Evolutionary conservation across 1,140 invertebrate species (phyloP).

Genomic region (Penaeus indicus): DNA sequence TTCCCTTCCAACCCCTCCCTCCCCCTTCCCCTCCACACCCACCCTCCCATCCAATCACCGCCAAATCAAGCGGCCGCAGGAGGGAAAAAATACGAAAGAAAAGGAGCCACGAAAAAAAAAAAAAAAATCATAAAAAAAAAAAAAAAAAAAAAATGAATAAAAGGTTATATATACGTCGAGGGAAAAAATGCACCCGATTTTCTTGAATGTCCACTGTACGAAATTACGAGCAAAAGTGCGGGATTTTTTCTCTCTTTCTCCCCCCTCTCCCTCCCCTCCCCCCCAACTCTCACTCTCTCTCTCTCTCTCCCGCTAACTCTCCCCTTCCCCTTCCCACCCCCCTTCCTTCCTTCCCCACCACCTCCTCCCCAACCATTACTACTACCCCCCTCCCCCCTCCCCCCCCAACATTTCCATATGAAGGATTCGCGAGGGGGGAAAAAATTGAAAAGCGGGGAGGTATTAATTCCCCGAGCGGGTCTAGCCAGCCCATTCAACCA

Average conservation of each 20-base stretch:
- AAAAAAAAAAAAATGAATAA: too few species aligned
- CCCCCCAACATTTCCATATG: too few species aligned
- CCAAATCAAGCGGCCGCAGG: conserved; percentile 28
- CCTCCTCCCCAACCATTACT: neutral
- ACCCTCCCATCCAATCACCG: neutral
- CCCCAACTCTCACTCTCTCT: neutral
- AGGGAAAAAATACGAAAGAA: conserved; percentile 25
- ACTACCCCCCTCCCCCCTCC: neutral
- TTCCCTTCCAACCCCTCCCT: neutral
- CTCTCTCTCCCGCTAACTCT: neutral
- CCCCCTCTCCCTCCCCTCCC: neutral
- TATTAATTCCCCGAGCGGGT: too few species aligned
- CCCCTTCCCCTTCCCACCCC: neutral
- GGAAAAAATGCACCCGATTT: conserved; percentile 21
- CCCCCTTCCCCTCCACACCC: neutral
- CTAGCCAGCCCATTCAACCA: too few species aligned
- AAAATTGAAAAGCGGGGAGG: too few species aligned
- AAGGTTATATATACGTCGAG: too few species aligned
- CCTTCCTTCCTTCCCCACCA: neutral
- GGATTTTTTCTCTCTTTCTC: conserved; percentile 41
- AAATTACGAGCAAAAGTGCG: conserved; percentile 54
- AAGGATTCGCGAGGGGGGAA: too few species aligned
- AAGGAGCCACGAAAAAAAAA: conserved; percentile 43
- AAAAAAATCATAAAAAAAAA: neutral
- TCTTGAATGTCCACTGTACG: conserved; percentile 60